Percentiles rank a stretch among this genome's conserved stretches.
These are phyloP conservation scores for Tenthredo livida DNA, from an alignment of 2,888 invertebrate genomes.

Conservation along the genomic window DNA sequence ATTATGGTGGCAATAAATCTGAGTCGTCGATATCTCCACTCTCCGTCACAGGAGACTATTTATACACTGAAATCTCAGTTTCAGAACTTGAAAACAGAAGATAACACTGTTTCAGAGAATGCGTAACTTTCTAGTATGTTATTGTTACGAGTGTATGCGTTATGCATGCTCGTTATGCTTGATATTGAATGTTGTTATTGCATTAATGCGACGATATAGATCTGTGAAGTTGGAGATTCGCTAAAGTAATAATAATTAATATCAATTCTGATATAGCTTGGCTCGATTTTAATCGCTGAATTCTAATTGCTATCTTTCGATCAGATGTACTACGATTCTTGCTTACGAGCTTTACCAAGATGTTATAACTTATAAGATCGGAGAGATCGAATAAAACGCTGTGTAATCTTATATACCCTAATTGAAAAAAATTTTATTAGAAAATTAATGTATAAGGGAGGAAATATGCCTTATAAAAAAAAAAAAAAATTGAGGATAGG, in stretches of 20 bases:
- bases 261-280: background rate
- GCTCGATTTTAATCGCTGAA: background rate
- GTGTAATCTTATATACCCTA: background rate
- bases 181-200: background rate
- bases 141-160: background rate
- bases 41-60: slow-evolving; percentile 82
- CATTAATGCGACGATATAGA: background rate
- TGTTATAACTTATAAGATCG: background rate
- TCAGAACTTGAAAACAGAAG: slow-evolving; percentile 59
- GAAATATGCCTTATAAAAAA: slow-evolving; percentile 15
- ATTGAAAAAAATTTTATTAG: background rate
- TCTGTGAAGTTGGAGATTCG: background rate
- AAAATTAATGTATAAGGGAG: background rate
- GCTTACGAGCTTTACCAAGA: slow-evolving; percentile 11
- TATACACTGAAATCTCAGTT: slow-evolving; percentile 67
- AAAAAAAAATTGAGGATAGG: background rate
- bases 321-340: background rate
- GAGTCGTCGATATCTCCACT: slow-evolving; percentile 73
- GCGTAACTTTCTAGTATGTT: slow-evolving; percentile 4
- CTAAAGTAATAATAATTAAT: background rate
- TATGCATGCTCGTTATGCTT: background rate
- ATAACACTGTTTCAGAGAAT: slow-evolving; percentile 32
- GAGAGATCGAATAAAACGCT: background rate
- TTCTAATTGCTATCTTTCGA: background rate
- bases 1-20: slow-evolving; percentile 95